Percentiles rank a stretch among this genome's conserved stretches.
Evolutionary conservation across 1,140 invertebrate genomes (phyloP).

Genomic region (Diorhabda sublineata): DNA sequence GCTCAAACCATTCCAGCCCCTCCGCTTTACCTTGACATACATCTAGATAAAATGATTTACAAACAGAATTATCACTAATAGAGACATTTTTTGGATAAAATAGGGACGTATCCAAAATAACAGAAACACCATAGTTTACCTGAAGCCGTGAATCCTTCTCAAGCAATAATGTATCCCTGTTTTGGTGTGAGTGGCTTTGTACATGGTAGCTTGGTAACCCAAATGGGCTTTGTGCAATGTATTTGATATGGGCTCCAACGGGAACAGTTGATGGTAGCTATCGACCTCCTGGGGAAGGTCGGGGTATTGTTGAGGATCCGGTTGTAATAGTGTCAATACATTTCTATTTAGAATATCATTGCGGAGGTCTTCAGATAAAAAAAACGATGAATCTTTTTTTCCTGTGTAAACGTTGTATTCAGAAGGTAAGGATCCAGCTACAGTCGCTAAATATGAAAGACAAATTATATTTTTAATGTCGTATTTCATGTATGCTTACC

Average conservation of each 20-base stretch:
- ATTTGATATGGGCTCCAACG: conserved; percentile 67
- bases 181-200: conserved; percentile 86
- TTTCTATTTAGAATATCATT: conserved; percentile 74
- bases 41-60: no score
- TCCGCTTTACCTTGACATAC: no score
- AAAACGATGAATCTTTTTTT: conserved; percentile 58
- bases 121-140: neutral
- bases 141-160: conserved; percentile 79
- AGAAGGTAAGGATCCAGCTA: conserved; percentile 25
- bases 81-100: no score
- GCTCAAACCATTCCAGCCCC: no score
- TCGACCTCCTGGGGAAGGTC: conserved; percentile 84
- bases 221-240: conserved; percentile 61
- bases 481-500: neutral
- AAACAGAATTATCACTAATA: no score
- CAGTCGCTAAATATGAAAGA: neutral
- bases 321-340: conserved; percentile 65
- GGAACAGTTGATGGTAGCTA: conserved; percentile 83
- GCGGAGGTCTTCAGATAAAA: conserved; percentile 71
- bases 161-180: conserved; percentile 83
- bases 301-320: conserved; percentile 55
- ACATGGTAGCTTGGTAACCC: conserved; percentile 80
- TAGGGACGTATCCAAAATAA: no score
- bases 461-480: neutral
- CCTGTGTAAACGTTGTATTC: conserved; percentile 62